Conservation (phyloP, 2,113 vertebrate species). For the Pica pica region DNA sequence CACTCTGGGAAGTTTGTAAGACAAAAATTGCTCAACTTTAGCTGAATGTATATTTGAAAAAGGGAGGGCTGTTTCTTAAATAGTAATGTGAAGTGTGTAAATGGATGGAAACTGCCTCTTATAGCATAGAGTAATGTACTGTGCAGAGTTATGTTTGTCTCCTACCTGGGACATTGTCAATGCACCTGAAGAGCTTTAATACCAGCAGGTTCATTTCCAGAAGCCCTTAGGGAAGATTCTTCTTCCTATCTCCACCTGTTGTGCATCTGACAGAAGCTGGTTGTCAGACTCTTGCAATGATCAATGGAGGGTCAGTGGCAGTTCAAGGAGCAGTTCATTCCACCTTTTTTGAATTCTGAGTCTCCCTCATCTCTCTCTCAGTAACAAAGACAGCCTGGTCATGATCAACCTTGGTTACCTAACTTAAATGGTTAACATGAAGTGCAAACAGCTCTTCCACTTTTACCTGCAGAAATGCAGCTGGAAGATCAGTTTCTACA, state of each 20-base stretch:
- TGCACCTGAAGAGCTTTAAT: not conserved
- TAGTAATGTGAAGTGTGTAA: not conserved
- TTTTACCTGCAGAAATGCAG: not conserved
- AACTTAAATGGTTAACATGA: not conserved
- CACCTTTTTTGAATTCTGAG: not conserved
- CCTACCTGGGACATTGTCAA: not conserved
- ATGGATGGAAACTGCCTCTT: not conserved
- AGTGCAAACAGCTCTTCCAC: not conserved
- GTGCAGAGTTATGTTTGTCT: not conserved
- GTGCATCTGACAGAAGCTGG: not conserved
- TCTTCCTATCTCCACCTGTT: not conserved
- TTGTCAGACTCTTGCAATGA: not conserved
- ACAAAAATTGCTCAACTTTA: not conserved
- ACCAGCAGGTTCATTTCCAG: not conserved
- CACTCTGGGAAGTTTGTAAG: not conserved
- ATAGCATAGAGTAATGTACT: not conserved
- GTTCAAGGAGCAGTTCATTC: not conserved
- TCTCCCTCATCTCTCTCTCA: not conserved
- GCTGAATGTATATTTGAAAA: not conserved
- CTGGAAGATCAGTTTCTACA: not conserved
- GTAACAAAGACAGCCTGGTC: not conserved
- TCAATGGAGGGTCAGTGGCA: not conserved
- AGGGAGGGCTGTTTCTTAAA: not conserved
- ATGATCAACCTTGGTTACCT: not conserved
- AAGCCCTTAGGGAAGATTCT: not conserved